These are phyloP conservation scores for Rotaria magnacalcarata DNA, from an alignment of 2,888 invertebrate species.

Conservation along the genomic window DNA sequence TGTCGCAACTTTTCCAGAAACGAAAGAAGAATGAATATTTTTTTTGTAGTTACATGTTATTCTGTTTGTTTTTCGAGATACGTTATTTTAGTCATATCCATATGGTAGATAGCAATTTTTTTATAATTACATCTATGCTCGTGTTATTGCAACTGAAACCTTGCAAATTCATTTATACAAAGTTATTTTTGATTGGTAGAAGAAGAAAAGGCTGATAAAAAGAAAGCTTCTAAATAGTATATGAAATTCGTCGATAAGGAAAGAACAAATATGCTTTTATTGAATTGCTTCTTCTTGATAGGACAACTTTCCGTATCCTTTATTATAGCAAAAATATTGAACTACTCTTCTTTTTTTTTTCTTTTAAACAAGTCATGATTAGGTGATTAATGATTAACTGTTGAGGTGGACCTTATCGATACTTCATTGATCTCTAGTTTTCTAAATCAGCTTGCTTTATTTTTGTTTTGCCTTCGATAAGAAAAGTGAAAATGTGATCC, in stretches of 20 bases:
- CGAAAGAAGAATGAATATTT: neutral
- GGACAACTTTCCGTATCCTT: no score
- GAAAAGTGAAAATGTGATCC: no score
- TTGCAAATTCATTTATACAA: neutral
- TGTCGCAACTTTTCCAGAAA: neutral
- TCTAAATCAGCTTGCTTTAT: neutral
- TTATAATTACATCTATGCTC: neutral
- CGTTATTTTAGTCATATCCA: neutral
- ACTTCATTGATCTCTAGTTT: neutral
- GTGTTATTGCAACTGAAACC: neutral
- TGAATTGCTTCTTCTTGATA: no score
- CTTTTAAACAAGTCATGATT: no score
- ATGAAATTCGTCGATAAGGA: no score
- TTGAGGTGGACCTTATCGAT: neutral
- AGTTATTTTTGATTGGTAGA: neutral
- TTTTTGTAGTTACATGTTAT: neutral
- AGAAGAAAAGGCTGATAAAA: no score
- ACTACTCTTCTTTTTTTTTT: no score
- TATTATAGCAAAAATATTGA: no score
- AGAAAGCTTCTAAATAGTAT: no score
- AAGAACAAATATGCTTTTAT: no score
- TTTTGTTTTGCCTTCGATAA: neutral
- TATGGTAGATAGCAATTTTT: neutral
- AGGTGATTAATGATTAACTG: no score
- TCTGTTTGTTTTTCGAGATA: neutral